Evolutionary conservation across 2,113 vertebrate species (phyloP).

Genomic region (Lagopus leucura): DNA sequence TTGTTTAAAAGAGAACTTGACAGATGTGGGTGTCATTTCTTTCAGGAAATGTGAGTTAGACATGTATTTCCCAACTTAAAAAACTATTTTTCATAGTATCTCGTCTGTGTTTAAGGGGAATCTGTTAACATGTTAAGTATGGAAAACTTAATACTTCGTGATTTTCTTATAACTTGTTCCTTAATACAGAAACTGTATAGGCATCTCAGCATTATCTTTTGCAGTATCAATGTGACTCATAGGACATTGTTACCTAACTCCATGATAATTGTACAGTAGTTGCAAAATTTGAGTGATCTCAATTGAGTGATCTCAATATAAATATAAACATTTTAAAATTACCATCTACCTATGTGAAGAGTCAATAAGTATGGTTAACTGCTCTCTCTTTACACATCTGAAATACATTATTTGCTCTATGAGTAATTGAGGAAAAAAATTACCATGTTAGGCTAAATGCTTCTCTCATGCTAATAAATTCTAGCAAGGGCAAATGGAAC

Average conservation of each 20-base stretch:
- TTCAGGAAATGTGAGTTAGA: not conserved
- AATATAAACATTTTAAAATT: not conserved
- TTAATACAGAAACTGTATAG: not conserved
- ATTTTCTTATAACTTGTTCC: not conserved
- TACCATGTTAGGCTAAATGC: not conserved
- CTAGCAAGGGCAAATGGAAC: not conserved
- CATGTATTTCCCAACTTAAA: not conserved
- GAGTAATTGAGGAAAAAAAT: not conserved
- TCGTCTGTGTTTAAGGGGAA: not conserved
- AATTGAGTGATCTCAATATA: not conserved
- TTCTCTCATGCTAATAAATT: not conserved
- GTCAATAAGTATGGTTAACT: not conserved
- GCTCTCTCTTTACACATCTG: not conserved
- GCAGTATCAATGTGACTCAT: not conserved
- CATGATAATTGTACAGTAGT: not conserved
- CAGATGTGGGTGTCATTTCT: not conserved
- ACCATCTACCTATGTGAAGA: not conserved
- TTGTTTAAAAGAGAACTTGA: not conserved
- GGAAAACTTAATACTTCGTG: not conserved
- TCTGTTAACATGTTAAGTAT: not conserved
- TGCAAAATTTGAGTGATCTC: not conserved
- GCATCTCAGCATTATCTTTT: not conserved
- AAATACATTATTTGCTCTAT: not conserved
- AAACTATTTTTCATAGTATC: not conserved
- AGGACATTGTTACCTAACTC: not conserved